Base-by-base conservation (phyloP, 2,888 invertebrate genomes). In the Spicauda simplicius region DNA sequence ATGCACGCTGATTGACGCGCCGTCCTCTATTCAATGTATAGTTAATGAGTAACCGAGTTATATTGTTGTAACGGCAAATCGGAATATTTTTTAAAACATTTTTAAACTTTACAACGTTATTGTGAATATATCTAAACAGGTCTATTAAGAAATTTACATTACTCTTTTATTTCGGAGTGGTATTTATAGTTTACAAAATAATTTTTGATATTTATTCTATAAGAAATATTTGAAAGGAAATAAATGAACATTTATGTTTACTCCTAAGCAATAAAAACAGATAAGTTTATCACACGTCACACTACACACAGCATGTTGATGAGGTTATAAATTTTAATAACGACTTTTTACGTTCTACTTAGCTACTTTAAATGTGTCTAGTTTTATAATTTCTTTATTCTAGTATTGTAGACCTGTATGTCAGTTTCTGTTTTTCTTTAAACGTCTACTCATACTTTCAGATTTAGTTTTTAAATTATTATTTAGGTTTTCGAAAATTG, bases 1-100 rank as follows among this genome's bases (percentile, higher is more conserved):
- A 95, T 82, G 94, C 95, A 71, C 95, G 96, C 81, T 96, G 86
- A 90, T 75, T 76, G 69, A 62, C 75, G 80, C 86, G 81, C 87
- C 87, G 86, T 85, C 88, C 85, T 80, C 74, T 78, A 74, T 76
- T 74, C 76, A 76, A 78, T 25, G 25, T 77, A 80, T 77, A 77
- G 73, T 73, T 76, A 76, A 76, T 80, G 83, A 64, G 52, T 53
- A 58, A 85, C 84, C 84, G 84, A 84, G 80, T 85, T 84, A 82
- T 84, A 85, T 83, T 41, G 45, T 58, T 83, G 78, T 84, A 85
- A 86, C 87, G 82, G 82, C 81, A 88, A 88, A 90, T 84, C 78
- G 84, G 88, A 89, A 91, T 92, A 92, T 93, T 93, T 92, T 92
- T 88, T 88, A 90, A 89, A 85, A 86, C 79, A 77, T 89, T 91